Base-by-base conservation (phyloP, 2,888 invertebrate species). In the Nomada goodeniana region DNA sequence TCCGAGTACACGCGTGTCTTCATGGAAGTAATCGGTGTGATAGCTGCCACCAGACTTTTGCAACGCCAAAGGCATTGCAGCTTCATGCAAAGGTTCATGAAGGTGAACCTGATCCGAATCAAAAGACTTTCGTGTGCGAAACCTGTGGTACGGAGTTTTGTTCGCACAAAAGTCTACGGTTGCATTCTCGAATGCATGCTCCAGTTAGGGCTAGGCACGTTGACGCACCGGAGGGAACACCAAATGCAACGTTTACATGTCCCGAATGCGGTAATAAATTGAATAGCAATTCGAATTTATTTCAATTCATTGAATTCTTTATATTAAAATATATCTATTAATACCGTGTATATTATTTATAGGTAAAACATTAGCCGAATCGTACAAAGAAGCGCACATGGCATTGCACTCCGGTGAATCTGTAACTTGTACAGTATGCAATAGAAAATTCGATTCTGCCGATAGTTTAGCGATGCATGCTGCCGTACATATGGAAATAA, bases 121-220 rank as follows among this genome's bases (percentile, higher is more conserved):
- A 89, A 68, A 93, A 93, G 5, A 93, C 94, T 0, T 95, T 95
- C 84, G 92, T 95, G 69, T 97, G 97, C 87, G 94, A 94, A 10
- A 94, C 95, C n/a, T 97, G 97, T 89, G 95, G 95, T 55, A 97
- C 97, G 0, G 94, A 95, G 44, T 97, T 97, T 89, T 94, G 95
- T 0, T 95, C 96, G 0, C 96, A 95, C 85, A 97, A 97, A 90
- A 94, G 95, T 85, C 91, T 96, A 72, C 94, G 96, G 87, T 93
- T 97, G 64, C 97, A 97, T 91, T 95, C 95, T 88, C 95, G 96
- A 82, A 97, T 97, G 96, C 97, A 97, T 87, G 96, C 96, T 52
- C 96, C 96, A 4, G 94, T 96, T 7, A 95, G 96, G 92, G 94
- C 93, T 86, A 95, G 94, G 88, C 94, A 94, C 70, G 93, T 94